Evolutionary conservation across 2,113 vertebrate genomes (phyloP).

Genomic region (Corythornis cristatus): DNA sequence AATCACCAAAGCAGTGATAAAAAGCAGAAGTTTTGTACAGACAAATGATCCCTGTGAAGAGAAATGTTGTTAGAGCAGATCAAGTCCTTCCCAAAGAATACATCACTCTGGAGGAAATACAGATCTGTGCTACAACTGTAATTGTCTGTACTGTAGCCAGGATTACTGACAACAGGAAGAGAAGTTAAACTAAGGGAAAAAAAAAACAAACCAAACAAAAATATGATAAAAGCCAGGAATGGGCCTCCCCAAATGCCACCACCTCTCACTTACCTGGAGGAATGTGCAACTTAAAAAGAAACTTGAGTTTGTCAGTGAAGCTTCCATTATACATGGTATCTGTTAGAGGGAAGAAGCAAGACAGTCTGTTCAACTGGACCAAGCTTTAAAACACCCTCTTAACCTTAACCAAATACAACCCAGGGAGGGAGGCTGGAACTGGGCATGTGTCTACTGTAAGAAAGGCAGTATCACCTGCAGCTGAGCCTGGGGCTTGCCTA

Average conservation of each 20-base stretch:
- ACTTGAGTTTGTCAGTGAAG: slow-evolving; percentile 95
- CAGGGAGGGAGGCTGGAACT: not conserved
- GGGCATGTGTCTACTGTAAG: not conserved
- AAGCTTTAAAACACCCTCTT: not conserved
- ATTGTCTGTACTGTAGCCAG: not conserved
- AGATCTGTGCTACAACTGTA: not conserved
- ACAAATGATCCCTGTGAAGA: not conserved
- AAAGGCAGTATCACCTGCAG: not conserved
- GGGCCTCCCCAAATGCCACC: not conserved
- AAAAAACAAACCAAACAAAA: not conserved
- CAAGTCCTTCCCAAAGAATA: not conserved
- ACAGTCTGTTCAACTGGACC: not conserved
- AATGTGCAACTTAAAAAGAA: slow-evolving; percentile 96
- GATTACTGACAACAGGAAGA: not conserved
- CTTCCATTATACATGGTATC: slow-evolving; percentile 90
- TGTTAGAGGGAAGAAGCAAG: slow-evolving; percentile 62
- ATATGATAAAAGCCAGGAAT: not conserved
- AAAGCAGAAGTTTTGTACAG: not conserved
- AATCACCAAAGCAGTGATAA: not conserved
- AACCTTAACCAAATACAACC: not conserved
- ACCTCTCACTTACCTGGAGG: slow-evolving; percentile 85
- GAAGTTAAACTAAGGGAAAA: not conserved
- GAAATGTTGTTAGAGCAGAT: not conserved
- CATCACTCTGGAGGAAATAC: not conserved
- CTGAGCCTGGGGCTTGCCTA: not conserved